A percentile compares a stretch with the other conserved stretches of the same genome.
Evolutionary conservation across 1,140 invertebrate genomes (phyloP).

Genomic region (Rhynchophorus ferrugineus): DNA sequence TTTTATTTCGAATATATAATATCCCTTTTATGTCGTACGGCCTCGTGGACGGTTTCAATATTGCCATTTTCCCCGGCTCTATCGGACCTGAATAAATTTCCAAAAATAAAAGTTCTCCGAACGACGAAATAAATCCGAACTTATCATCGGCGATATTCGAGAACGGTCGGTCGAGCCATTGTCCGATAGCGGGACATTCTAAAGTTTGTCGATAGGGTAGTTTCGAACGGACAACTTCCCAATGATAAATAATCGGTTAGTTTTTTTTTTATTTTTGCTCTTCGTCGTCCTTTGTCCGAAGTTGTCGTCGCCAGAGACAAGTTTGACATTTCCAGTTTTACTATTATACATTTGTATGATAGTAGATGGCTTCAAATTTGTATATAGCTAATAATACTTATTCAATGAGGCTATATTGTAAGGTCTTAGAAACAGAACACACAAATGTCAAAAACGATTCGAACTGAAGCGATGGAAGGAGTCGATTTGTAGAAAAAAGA

Average conservation of each 20-base stretch:
- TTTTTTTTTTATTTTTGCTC: conserved; percentile 3
- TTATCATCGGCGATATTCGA: background rate
- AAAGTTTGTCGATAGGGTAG: background rate
- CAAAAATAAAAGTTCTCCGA: background rate
- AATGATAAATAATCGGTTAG: conserved; percentile 7
- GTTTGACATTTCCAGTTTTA: too few relatives aligned
- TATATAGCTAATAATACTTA: too few relatives aligned
- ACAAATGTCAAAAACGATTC: too few relatives aligned
- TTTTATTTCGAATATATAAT: background rate
- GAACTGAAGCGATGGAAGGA: too few relatives aligned
- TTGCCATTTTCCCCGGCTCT: background rate
- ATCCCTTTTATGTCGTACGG: too few relatives aligned
- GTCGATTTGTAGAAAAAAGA: too few relatives aligned
- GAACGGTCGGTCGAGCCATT: background rate
- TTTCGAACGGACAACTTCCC: background rate
- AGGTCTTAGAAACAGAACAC: too few relatives aligned
- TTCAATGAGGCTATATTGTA: too few relatives aligned
- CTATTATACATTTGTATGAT: too few relatives aligned
- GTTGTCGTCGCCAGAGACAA: too few relatives aligned
- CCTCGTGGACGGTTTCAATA: too few relatives aligned
- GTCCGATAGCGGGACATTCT: background rate
- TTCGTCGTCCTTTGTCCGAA: background rate
- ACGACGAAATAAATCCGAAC: background rate
- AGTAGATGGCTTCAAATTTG: too few relatives aligned
- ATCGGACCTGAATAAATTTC: background rate